Evolutionary conservation across 2,797 vertebrate genomes (phyloP).

Genomic region (Pseudotriccus pelzelni): DNA sequence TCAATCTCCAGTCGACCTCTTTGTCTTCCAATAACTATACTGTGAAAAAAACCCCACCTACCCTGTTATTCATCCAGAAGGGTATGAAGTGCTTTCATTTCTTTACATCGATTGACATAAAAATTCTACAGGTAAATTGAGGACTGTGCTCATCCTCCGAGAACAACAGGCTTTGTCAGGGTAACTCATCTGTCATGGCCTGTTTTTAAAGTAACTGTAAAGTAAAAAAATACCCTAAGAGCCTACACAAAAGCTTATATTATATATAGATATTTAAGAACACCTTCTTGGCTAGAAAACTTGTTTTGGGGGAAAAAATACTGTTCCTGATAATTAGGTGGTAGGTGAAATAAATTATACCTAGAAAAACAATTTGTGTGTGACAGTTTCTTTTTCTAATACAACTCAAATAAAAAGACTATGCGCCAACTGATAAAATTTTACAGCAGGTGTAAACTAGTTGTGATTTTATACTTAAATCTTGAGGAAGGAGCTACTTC

Average conservation of each 20-base stretch:
- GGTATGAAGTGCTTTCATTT: neutral
- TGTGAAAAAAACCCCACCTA: neutral
- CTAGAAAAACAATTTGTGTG: neutral
- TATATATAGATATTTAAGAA: neutral
- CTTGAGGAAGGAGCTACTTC: neutral
- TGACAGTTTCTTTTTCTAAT: neutral
- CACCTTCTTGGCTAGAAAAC: neutral
- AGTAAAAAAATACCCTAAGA: neutral
- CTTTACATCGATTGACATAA: neutral
- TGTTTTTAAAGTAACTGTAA: neutral
- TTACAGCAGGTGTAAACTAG: neutral
- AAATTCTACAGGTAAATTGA: neutral
- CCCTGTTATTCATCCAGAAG: neutral
- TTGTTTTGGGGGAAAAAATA: neutral
- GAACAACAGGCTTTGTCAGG: neutral
- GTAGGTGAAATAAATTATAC: neutral
- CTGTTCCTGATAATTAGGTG: neutral
- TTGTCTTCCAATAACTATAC: neutral
- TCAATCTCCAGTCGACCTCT: neutral
- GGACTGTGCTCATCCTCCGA: neutral
- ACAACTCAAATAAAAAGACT: neutral
- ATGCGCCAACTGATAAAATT: neutral
- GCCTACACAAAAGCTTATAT: neutral
- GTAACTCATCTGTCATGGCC: neutral
- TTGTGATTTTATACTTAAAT: neutral